Percentiles rank a stretch among this genome's conserved stretches.
phyloP scores from a whole-genome alignment of 1,140 invertebrate genomes.

The Eciton burchellii region DNA sequence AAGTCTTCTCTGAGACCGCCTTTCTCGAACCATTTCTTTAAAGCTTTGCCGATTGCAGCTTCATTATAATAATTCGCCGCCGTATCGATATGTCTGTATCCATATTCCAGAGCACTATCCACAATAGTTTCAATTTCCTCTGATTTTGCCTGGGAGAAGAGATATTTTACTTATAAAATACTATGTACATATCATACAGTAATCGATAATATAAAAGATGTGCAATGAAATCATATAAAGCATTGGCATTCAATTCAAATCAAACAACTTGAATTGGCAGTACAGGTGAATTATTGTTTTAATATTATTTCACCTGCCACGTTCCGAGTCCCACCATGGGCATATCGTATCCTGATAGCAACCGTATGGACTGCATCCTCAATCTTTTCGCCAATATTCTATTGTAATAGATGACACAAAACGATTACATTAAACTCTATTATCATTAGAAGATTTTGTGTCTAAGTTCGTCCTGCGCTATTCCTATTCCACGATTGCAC shows the following conservation, averaged over 20 bases:
- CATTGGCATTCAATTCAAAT: no score
- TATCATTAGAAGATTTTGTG: neutral
- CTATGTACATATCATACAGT: neutral
- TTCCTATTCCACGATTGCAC: neutral
- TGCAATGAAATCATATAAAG: neutral
- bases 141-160: conserved; percentile 87
- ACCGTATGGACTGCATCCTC: conserved; percentile 75
- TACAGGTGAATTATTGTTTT: neutral
- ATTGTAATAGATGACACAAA: conserved; percentile 1
- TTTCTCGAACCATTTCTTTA: conserved; percentile 90
- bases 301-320: conserved; percentile 88
- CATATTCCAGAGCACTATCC: conserved; percentile 87
- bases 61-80: conserved; percentile 94
- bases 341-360: conserved; percentile 87
- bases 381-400: conserved; percentile 39
- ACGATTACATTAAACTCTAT: neutral
- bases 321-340: conserved; percentile 92
- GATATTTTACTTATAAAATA: conserved; percentile 42
- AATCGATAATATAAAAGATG: neutral
- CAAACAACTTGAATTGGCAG: no score
- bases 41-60: conserved; percentile 90
- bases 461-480: neutral
- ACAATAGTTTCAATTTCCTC: conserved; percentile 90
- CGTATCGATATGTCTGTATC: conserved; percentile 93
- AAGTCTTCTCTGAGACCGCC: conserved; percentile 91